phyloP scores from a whole-genome alignment of 2,888 invertebrate genomes.

The Trimorus sp. region DNA sequence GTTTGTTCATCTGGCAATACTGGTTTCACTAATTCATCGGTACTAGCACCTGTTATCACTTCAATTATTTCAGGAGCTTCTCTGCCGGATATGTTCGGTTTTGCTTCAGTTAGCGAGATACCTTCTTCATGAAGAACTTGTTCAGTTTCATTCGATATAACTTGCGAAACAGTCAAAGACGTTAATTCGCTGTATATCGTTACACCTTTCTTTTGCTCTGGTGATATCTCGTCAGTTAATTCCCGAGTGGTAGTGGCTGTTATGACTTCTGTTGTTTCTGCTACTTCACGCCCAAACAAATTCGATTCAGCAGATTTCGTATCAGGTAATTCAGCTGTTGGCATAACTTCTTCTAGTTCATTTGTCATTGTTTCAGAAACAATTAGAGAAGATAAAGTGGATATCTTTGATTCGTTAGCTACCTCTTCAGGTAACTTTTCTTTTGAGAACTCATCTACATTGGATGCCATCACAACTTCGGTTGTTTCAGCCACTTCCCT shows the following conservation, averaged over 20 bases:
- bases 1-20: slow-evolving; percentile 69
- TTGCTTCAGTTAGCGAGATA: slow-evolving; percentile 64
- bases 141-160: slow-evolving; percentile 28
- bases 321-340: slow-evolving; percentile 29
- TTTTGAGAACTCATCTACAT: slow-evolving; percentile 12
- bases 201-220: slow-evolving; percentile 75
- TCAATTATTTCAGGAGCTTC: slow-evolving; percentile 74
- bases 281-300: slow-evolving; percentile 80
- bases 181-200: slow-evolving; percentile 79
- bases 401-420: slow-evolving; percentile 71
- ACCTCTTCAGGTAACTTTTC: slow-evolving; percentile 64
- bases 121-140: slow-evolving; percentile 4
- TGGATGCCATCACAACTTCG: slow-evolving; percentile 66
- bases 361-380: slow-evolving; percentile 64
- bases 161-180: slow-evolving; percentile 68
- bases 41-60: slow-evolving; percentile 72
- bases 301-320: slow-evolving; percentile 43
- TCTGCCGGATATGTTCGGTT: slow-evolving; percentile 75
- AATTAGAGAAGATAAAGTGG: slow-evolving; percentile 68
- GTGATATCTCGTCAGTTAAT: slow-evolving; percentile 69
- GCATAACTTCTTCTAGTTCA: slow-evolving; percentile 40
- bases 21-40: slow-evolving; percentile 70
- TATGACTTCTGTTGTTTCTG: slow-evolving; percentile 78
- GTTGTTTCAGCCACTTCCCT: slow-evolving; percentile 74
- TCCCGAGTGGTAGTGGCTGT: slow-evolving; percentile 73